Evolutionary conservation across 2,888 invertebrate species (phyloP).

Genomic region (Diploptera punctata): DNA sequence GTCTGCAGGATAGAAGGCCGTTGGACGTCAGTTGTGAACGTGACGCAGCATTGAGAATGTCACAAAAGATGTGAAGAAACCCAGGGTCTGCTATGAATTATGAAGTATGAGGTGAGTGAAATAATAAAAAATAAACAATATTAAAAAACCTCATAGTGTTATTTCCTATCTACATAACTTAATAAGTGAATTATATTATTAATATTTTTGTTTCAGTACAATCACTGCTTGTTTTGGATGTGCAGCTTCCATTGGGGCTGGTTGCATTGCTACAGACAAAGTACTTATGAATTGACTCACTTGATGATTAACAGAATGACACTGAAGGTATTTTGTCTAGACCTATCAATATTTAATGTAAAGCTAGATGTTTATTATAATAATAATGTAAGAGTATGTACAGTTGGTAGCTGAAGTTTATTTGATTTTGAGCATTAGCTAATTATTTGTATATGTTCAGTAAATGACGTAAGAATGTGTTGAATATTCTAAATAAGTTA

Average conservation of each 20-base stretch:
- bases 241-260: background rate
- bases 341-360: conserved; percentile 3
- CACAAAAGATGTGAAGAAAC: too few relatives aligned
- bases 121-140: too few relatives aligned
- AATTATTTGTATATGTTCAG: background rate
- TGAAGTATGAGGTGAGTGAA: too few relatives aligned
- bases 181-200: too few relatives aligned
- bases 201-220: background rate
- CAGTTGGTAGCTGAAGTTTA: background rate
- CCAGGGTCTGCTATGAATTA: too few relatives aligned
- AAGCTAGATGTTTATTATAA: background rate
- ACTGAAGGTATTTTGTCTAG: conserved; percentile 7
- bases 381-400: background rate
- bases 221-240: background rate
- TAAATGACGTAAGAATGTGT: background rate
- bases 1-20: too few relatives aligned
- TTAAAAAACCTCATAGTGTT: too few relatives aligned
- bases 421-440: background rate
- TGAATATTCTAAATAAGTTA: background rate
- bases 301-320: background rate
- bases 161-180: too few relatives aligned
- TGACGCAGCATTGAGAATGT: too few relatives aligned
- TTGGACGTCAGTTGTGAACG: too few relatives aligned
- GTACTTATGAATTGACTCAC: conserved; percentile 9
- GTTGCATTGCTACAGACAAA: background rate